A percentile compares a stretch with the other conserved stretches of the same genome.
Evolutionary conservation across 1,140 invertebrate species (phyloP).

Genomic region (Cotesia chilonis): DNA sequence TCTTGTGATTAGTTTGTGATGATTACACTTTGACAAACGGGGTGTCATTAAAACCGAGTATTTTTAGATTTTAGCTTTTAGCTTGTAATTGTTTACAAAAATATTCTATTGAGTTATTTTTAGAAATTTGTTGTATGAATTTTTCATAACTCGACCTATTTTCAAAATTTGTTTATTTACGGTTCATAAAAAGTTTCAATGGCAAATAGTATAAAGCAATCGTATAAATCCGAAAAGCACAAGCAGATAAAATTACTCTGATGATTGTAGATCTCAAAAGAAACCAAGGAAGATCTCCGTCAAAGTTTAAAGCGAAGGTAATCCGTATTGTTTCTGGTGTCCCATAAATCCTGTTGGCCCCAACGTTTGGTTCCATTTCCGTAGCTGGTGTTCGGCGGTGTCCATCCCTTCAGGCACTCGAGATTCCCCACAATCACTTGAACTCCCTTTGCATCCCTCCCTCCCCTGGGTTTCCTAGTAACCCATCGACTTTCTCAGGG

Average conservation of each 20-base stretch:
- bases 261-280: no score
- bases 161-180: no score
- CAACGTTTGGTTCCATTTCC: slow-evolving; percentile 17
- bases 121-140: no score
- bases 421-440: slow-evolving; percentile 29
- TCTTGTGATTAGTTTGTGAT: slow-evolving; percentile 1
- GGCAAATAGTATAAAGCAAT: no score
- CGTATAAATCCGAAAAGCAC: no score
- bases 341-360: slow-evolving; percentile 36
- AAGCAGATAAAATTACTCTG: no score
- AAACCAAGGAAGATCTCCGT: background rate
- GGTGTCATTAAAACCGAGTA: no score
- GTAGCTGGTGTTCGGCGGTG: slow-evolving; percentile 9
- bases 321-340: slow-evolving; percentile 57
- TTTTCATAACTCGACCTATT: no score
- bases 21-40: background rate
- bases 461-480: background rate
- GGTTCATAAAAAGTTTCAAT: no score
- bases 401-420: slow-evolving; percentile 42
- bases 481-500: slow-evolving; percentile 40
- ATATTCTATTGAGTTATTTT: no score
- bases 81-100: no score
- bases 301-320: slow-evolving; percentile 43
- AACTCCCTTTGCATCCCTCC: slow-evolving; percentile 18
- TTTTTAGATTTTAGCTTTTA: no score